Base-by-base conservation (phyloP, 2,888 invertebrate genomes). In the Spodoptera picta region DNA sequence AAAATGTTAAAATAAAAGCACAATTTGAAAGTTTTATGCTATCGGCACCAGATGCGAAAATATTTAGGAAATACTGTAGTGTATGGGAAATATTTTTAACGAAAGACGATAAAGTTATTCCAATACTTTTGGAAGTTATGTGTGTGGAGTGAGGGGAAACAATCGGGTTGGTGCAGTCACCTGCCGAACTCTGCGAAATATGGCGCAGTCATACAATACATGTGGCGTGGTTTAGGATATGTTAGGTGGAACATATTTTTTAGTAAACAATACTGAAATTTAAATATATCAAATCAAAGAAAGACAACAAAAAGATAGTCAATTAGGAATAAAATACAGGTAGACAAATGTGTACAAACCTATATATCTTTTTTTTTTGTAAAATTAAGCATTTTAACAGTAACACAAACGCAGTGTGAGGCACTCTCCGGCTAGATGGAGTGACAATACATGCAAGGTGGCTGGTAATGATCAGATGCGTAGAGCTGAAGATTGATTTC, bases 1-100 rank as follows among this genome's bases (percentile, higher is more conserved):
- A 69, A 79, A 80, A 79, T 73, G 61, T 79, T 72, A 75, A 64
- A 82, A 81, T 76, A 69, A 79, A 83, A 74, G 75, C 74, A 69
- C 57, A 69, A 77, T 76, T 71, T 65, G 62, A 69, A 77, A 76
- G 62, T 71, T 57, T 75, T 49, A 55, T 68, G 52, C 73, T 63
- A 71, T 68, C 71, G 77, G 77, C 73, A 74, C 65, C 84, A 83
- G 79, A 81, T 82, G 83, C 55, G 62, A 56, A 76, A 69, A 73
- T 68, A 69, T 77, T 81, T 77, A 43, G 72, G 69, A 80, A 79
- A 75, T 65, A 60, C 31, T 60, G 41, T 44, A 51, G 36, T 9
- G 19, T 46, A 49, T 54, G 42, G 36, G 6, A 36, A 36, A 36
- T 73, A 60, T 65, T 61, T 74, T 70, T 56, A 69, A 70, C 62